These are phyloP conservation scores for Pipistrellus kuhlii DNA, from an alignment of 2,797 vertebrate genomes.

Conservation along the genomic window DNA sequence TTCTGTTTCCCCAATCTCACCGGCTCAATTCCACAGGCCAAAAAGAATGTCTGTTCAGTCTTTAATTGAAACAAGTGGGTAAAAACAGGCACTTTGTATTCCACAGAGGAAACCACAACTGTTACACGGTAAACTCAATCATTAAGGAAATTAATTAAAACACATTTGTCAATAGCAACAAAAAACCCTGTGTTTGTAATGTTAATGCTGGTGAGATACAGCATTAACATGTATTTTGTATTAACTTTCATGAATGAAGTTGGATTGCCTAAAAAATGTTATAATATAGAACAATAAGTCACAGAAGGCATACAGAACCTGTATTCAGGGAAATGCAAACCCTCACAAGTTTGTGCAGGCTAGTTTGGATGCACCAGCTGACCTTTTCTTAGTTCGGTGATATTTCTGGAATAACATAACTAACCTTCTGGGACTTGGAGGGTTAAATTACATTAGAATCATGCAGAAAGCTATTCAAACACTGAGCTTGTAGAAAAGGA, in stretches of 20 bases:
- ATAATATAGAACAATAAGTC: neutral
- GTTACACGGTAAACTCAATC: neutral
- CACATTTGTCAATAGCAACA: neutral
- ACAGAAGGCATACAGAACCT: constrained; percentile 39
- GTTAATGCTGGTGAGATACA: neutral
- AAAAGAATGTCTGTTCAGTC: neutral
- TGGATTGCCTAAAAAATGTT: neutral
- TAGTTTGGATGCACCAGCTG: constrained; percentile 31
- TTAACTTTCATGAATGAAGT: constrained; percentile 18
- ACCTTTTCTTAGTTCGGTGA: constrained; percentile 43
- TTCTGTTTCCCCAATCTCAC: neutral
- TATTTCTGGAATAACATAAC: constrained; percentile 63
- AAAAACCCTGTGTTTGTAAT: neutral
- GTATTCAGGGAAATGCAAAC: neutral
- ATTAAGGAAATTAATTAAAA: constrained; percentile 27
- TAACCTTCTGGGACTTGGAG: constrained; percentile 64
- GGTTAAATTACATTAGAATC: constrained; percentile 66
- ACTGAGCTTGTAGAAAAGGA: constrained; percentile 70
- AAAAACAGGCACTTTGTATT: constrained; percentile 30
- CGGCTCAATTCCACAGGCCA: neutral
- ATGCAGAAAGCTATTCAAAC: constrained; percentile 67
- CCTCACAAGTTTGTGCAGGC: constrained; percentile 38
- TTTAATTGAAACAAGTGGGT: neutral
- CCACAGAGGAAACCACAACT: constrained; percentile 3
- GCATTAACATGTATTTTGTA: neutral